These are phyloP conservation scores for Coenobita brevimanus DNA, from an alignment of 1,140 invertebrate species.

Conservation along the genomic window DNA sequence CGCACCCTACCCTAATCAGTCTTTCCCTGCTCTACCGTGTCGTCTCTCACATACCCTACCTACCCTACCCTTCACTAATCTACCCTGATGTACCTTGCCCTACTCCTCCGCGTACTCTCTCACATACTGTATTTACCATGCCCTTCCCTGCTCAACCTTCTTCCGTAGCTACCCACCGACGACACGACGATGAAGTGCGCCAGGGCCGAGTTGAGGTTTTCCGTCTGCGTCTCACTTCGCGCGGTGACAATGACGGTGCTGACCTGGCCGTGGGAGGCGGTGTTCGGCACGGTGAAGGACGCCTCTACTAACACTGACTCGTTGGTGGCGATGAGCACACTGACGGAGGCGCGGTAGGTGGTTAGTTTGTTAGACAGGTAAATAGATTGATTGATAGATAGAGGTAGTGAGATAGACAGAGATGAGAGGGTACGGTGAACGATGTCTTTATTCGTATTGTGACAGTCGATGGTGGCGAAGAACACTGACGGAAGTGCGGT, in stretches of 20 bases:
- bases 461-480: neutral
- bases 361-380: too few species aligned
- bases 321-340: constrained; percentile 18
- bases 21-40: too few species aligned
- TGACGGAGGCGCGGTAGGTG: neutral
- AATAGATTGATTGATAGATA: too few species aligned
- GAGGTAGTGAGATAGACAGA: neutral
- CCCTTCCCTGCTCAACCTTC: too few species aligned
- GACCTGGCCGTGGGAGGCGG: constrained; percentile 4
- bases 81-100: too few species aligned
- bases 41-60: too few species aligned
- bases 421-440: neutral
- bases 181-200: constrained; percentile 27
- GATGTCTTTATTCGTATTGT: neutral
- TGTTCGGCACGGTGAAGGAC: constrained; percentile 9
- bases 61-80: too few species aligned
- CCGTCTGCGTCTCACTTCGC: constrained; percentile 17
- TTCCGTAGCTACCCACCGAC: too few species aligned
- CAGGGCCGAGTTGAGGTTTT: constrained; percentile 16
- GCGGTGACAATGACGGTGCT: constrained; percentile 43
- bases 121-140: neutral
- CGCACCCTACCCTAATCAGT: too few species aligned
- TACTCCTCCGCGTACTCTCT: too few species aligned
- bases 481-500: too few species aligned
- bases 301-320: neutral